Conservation (phyloP, 1,140 invertebrate species). For the Battus philenor region DNA sequence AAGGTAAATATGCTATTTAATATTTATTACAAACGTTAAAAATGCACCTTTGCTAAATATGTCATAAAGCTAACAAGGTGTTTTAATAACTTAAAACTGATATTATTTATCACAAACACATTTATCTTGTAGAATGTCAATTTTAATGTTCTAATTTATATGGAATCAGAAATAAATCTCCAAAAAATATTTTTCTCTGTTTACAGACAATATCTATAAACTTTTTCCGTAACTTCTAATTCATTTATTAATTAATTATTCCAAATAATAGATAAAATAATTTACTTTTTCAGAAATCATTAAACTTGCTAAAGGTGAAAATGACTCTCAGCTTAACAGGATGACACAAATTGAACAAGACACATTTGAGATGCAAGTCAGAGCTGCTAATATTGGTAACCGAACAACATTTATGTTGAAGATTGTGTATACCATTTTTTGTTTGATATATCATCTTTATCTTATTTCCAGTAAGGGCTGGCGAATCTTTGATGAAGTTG, state of each 20-base stretch:
- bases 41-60: no score
- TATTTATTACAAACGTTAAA: no score
- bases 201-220: no score
- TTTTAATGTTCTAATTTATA: no score
- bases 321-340: slow-evolving; percentile 90
- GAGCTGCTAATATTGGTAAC: slow-evolving; percentile 93
- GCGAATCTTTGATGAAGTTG: slow-evolving; percentile 96
- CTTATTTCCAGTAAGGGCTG: slow-evolving; percentile 84
- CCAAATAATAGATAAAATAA: not conserved
- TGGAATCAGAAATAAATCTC: no score
- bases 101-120: no score
- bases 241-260: no score
- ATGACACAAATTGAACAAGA: slow-evolving; percentile 96
- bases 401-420: slow-evolving; percentile 1
- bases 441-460: slow-evolving; percentile 13
- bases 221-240: no score
- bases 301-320: slow-evolving; percentile 94
- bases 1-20: slow-evolving; percentile 78
- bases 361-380: slow-evolving; percentile 97
- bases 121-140: no score
- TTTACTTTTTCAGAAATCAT: slow-evolving; percentile 87
- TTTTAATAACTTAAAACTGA: no score
- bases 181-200: no score
- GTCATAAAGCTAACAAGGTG: no score
- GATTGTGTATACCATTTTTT: slow-evolving; percentile 5